These are phyloP conservation scores for Montipora sp. DNA, from an alignment of 64 coral and sea anemone species.

Conservation along the genomic window DNA sequence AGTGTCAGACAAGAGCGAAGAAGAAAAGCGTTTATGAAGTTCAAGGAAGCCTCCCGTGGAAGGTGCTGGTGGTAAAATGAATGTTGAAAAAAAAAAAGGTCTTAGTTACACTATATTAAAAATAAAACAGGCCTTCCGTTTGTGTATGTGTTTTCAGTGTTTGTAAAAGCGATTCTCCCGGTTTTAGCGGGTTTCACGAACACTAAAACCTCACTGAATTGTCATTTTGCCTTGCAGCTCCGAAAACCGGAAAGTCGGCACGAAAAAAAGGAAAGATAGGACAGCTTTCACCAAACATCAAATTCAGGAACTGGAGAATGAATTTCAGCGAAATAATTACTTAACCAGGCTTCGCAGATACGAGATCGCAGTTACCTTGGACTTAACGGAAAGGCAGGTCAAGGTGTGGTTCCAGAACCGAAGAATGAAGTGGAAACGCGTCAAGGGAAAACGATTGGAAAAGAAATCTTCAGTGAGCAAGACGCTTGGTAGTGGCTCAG, in stretches of 20 bases:
- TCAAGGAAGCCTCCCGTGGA: too few species aligned
- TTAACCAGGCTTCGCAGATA: constrained; percentile 69
- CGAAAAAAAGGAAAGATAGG: constrained; percentile 72
- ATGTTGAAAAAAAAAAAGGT: too few species aligned
- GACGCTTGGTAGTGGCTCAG: background rate
- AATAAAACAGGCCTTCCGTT: too few species aligned
- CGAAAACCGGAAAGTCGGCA: constrained; percentile 53
- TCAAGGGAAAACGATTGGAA: constrained; percentile 66
- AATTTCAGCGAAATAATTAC: constrained; percentile 79
- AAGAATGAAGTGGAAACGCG: constrained; percentile 76
- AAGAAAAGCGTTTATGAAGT: too few species aligned
- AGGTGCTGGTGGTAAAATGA: too few species aligned
- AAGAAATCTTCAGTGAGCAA: constrained; percentile 43
- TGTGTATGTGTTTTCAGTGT: too few species aligned
- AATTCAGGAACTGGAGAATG: constrained; percentile 81
- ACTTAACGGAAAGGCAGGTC: constrained; percentile 73
- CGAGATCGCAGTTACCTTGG: constrained; percentile 71
- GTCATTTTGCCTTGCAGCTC: constrained; percentile 16
- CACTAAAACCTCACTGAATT: background rate
- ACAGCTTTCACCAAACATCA: constrained; percentile 81
- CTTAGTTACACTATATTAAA: too few species aligned
- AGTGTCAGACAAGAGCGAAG: too few species aligned
- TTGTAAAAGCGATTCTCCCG: too few species aligned
- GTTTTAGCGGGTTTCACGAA: too few species aligned
- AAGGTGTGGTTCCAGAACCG: constrained; percentile 81